A percentile compares a stretch with the other conserved stretches of the same genome.
Evolutionary conservation across 2,888 invertebrate species (phyloP).

Genomic region (Mechanitis mazaeus): DNA sequence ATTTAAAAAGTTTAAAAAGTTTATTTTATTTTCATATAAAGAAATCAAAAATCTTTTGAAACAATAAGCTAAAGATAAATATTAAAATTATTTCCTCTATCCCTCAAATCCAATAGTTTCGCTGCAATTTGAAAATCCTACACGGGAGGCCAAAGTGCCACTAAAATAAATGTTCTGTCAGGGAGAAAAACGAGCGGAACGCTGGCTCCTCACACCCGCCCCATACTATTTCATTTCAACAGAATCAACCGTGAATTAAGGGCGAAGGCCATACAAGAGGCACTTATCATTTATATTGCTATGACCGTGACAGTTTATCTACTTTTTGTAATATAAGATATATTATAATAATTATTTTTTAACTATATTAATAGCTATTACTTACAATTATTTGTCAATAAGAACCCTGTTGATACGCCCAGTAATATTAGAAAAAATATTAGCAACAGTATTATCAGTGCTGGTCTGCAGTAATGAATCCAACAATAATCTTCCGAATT

Average conservation of each 20-base stretch:
- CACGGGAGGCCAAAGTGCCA: slow-evolving; percentile 61
- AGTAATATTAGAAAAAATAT: slow-evolving; percentile 75
- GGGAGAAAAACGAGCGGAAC: slow-evolving; percentile 70
- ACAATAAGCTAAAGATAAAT: slow-evolving; percentile 33
- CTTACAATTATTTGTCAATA: slow-evolving; percentile 78
- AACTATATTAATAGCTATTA: slow-evolving; percentile 33
- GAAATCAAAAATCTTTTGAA: neutral
- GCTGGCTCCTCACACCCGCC: slow-evolving; percentile 40
- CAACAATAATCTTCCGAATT: slow-evolving; percentile 73
- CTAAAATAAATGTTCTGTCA: slow-evolving; percentile 74
- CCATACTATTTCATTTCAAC: slow-evolving; percentile 45
- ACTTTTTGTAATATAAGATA: slow-evolving; percentile 3
- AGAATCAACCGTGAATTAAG: slow-evolving; percentile 45
- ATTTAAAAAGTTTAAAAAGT: no score
- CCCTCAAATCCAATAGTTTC: slow-evolving; percentile 54
- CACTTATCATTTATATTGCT: slow-evolving; percentile 29
- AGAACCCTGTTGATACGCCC: slow-evolving; percentile 75
- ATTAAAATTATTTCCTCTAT: slow-evolving; percentile 38
- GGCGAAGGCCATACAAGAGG: slow-evolving; percentile 32
- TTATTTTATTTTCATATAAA: no score
- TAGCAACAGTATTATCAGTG: slow-evolving; percentile 70
- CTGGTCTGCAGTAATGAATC: slow-evolving; percentile 74
- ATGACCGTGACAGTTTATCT: slow-evolving; percentile 10
- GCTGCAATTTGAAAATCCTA: slow-evolving; percentile 65
- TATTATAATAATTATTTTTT: neutral